Base-by-base conservation (phyloP, 2,113 vertebrate species). In the Chloebia gouldiae region DNA sequence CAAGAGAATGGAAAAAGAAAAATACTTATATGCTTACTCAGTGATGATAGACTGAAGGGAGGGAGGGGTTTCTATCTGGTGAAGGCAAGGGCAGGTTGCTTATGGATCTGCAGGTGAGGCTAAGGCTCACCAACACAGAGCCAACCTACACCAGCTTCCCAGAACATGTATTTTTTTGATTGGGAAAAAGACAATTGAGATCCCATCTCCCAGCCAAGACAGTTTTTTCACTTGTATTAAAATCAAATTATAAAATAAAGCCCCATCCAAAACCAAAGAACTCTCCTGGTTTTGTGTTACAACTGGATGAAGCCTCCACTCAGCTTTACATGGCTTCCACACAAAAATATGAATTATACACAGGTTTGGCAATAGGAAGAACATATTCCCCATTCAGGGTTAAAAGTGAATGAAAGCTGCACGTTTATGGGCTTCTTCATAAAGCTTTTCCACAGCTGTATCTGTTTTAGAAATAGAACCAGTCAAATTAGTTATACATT, bases 211-310 rank as follows among this genome's bases (percentile, higher is more conserved):
- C 66, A 57, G 57, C 40, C 70, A 95, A 90, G 25, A 91, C 50
- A 37, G 10, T 92, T 86, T 2, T 69, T 92, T 85, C 7, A 57
- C 70, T 95, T 76, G 40, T 40, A 82, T 91, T 49, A 94, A 91
- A 96, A 94, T 73, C 71, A 82, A 92, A 82, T 95, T 86, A 90
- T 37, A 56, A 71, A 68, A 75, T 49, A 51, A 92, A 91, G 9
- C 6, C 20, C 35, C 31, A 78, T 66, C 80, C 88, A 88, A 91
- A 96, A 7, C 83, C 77, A 65, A 53, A 80, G 57, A 90, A 72
- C 30, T 90, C 71, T 57, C 50, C 71, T 42, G 59, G 70, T 82
- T 90, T 95, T 88, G 7, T 39, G 47, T 95, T 96, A 80, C 81
- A 66, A 10, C 9, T 59, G 50, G 33, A 73, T 51, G 47, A 94